These are phyloP conservation scores for Athetis lepigone DNA, from an alignment of 2,888 invertebrate species.

Conservation along the genomic window DNA sequence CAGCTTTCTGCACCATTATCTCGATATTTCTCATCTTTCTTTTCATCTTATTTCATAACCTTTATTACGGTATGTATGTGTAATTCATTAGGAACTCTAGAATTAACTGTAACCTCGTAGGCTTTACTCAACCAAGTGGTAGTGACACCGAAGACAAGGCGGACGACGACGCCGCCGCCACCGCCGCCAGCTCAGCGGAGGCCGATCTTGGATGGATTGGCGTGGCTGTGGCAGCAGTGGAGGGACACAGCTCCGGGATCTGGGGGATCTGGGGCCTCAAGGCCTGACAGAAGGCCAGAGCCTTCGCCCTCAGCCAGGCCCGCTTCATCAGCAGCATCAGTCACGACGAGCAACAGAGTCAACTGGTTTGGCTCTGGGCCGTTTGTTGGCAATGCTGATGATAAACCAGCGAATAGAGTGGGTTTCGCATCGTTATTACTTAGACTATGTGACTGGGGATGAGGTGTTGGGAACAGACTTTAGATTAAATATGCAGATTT, in stretches of 20 bases:
- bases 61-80: slow-evolving; percentile 64
- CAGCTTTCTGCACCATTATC: slow-evolving; percentile 63
- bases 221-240: slow-evolving; percentile 91
- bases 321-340: slow-evolving; percentile 71
- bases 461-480: slow-evolving; percentile 81
- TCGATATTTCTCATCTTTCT: slow-evolving; percentile 57
- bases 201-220: slow-evolving; percentile 90
- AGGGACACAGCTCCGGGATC: slow-evolving; percentile 87
- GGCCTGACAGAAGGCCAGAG: slow-evolving; percentile 74
- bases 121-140: slow-evolving; percentile 91
- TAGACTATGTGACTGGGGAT: slow-evolving; percentile 87
- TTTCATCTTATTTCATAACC: slow-evolving; percentile 56
- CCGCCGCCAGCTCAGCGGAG: slow-evolving; percentile 85
- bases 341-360: slow-evolving; percentile 78
- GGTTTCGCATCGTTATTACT: slow-evolving; percentile 88
- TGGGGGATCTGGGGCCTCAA: slow-evolving; percentile 66
- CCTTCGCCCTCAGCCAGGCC: slow-evolving; percentile 74
- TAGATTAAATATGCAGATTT: slow-evolving; percentile 81
- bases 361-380: slow-evolving; percentile 89
- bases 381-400: slow-evolving; percentile 87
- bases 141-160: slow-evolving; percentile 88
- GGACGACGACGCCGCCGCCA: slow-evolving; percentile 81
- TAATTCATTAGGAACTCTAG: slow-evolving; percentile 69
- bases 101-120: slow-evolving; percentile 85
- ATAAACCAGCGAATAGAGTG: slow-evolving; percentile 86